Conservation (phyloP, 1,140 invertebrate genomes). For the Limonius californicus region DNA sequence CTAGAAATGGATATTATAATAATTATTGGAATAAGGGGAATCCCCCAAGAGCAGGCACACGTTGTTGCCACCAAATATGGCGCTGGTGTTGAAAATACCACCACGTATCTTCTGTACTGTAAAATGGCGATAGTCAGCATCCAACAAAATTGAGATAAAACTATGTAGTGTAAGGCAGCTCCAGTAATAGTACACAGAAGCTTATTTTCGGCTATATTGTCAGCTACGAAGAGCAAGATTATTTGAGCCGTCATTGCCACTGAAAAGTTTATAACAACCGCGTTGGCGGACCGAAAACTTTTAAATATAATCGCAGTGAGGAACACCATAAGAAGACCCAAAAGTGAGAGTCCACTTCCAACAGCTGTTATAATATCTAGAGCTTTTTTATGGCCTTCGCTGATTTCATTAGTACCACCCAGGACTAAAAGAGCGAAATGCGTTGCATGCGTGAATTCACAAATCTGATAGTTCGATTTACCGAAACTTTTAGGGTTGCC, state of each 20-base stretch:
- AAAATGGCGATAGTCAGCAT: conserved; percentile 61
- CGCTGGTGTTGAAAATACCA: conserved; percentile 51
- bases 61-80: conserved; percentile 41
- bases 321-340: conserved; percentile 57
- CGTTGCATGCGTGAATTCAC: conserved; percentile 37
- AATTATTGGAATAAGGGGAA: conserved; percentile 41
- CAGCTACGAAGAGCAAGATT: conserved; percentile 51
- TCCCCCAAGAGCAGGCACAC: conserved; percentile 39
- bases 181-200: conserved; percentile 33
- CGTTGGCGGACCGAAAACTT: conserved; percentile 56
- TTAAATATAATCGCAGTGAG: conserved; percentile 56
- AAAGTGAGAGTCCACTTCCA: conserved; percentile 56
- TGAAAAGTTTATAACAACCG: conserved; percentile 58
- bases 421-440: conserved; percentile 37
- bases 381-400: conserved; percentile 2
- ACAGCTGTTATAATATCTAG: conserved; percentile 59
- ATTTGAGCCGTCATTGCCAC: conserved; percentile 56
- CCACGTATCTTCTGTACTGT: conserved; percentile 60
- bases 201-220: conserved; percentile 48
- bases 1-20: conserved; percentile 46
- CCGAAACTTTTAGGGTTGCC: conserved; percentile 32
- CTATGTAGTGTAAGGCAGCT: conserved; percentile 56
- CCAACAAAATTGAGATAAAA: conserved; percentile 61
- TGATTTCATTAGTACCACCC: background rate
- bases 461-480: conserved; percentile 42